Evolutionary conservation across 1,140 invertebrate genomes (phyloP), one percentile per base, ranked within the genome.

Genomic region (Sinella curviseta): DNA sequence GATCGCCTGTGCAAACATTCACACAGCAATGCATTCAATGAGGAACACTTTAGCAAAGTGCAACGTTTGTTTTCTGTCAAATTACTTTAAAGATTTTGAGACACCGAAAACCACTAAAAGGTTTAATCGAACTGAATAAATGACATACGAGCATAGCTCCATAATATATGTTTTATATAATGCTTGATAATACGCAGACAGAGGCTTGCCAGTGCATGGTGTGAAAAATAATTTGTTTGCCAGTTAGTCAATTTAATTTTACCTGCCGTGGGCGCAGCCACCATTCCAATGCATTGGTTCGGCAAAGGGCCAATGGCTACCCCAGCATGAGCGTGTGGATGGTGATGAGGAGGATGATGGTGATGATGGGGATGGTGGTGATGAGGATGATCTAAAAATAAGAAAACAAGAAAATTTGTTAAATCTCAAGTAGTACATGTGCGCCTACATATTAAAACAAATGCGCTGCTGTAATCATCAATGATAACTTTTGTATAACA

Each of bases 241-340:
- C 39, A n/a, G n/a, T n/a, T n/a, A n/a, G 39, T 48, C 20, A 20
- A 48, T 48, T 26, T 70, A 55, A 48, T 4, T 75, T 34, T 77
- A 83, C 80, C 80, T 83, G 77, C 65, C 30, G 65, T 74, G 55
- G 82, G 84, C 33, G 80, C 83, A 16, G 80, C 77, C 31, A 84
- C 81, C 84, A 85, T 83, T 16, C 84, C 82, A 48, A 85, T 83
- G 31, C 65, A 70, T 33, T 2, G 26, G 65, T 70, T 70, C 20
- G 84, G 84, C 76, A 85, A 77, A 30, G 82, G 82, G 24, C 82
- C 82, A 33, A 85, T 78, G 12, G 83, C 70, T 33, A 82, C 74
- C 57, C 79, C 74, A n/a, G 79, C 60, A 34, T 78, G 77, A 33
- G 26, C 8, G 24, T 70, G 65, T 2, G 26, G 65, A 70, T 70